Base-by-base conservation (phyloP, 1,140 invertebrate genomes). In the Epicauta chinensis region DNA sequence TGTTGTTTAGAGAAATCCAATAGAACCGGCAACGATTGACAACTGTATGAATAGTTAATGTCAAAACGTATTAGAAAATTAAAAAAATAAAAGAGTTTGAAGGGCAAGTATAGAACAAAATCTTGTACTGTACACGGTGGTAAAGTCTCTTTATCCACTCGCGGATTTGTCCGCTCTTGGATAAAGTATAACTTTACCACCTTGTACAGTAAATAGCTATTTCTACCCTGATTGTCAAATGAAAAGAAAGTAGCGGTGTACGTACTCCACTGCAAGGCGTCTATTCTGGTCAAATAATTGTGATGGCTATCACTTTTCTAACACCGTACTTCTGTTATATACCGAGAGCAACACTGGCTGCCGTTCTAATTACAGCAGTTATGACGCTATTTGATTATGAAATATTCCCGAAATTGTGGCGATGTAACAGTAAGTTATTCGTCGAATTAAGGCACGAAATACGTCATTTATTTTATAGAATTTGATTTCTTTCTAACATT, bases 351-450 rank as follows among this genome's bases (percentile, higher is more conserved):
- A 81, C 84, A 2, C 66, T 91, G 3, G 79, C 86, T 1, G 80
- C 88, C 0, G 84, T 92, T n/a, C 88, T 92, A 47, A 87, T 91
- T 35, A 84, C 83, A 48, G 88, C 90, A 7, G 88, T 92, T 0
- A 79, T 91, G 31, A 87, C 87, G 57, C 90, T 91, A 84, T 77
- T 92, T 3, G 88, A 93, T 58, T 78, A 87, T 43, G 79, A 86
- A 40, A 83, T 89, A 3, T 65, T 92, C 0, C 78, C 81, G 61
- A 82, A 83, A 2, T 80, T 92, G 68, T 93, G 89, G 89, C 78
- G 74, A 52, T 86, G 81, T 31, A 89, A 83, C 70, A 84, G 87
- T 88, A 73, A 72, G 72, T 69, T n/a, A 31, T 51, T 38, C 5
- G 30, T 2, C 3, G 10, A 11, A 17, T 29, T 32, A 29, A 9